Evolutionary conservation across 1,140 invertebrate species (phyloP).

Genomic region (Heliothis virescens): DNA sequence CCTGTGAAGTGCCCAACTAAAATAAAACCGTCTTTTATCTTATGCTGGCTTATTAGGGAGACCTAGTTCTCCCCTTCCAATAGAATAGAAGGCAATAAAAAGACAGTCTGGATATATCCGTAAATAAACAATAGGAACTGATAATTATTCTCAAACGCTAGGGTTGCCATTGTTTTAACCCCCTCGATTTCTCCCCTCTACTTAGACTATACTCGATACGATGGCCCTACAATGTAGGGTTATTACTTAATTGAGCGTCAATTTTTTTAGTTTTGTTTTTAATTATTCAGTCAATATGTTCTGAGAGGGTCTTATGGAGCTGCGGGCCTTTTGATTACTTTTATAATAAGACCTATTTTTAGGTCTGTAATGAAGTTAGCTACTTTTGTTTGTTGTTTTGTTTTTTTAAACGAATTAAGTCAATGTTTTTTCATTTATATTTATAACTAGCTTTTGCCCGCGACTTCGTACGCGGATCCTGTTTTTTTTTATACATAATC

Average conservation of each 20-base stretch:
- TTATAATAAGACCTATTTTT: neutral
- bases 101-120: slow-evolving; percentile 70
- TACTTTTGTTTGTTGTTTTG: neutral
- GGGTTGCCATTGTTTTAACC: slow-evolving; percentile 76
- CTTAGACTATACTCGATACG: slow-evolving; percentile 69
- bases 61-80: slow-evolving; percentile 15
- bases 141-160: slow-evolving; percentile 78
- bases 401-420: too few relatives aligned
- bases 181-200: slow-evolving; percentile 61
- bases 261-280: slow-evolving; percentile 74
- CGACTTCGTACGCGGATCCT: too few relatives aligned
- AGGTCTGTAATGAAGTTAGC: neutral
- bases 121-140: slow-evolving; percentile 68
- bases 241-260: slow-evolving; percentile 75
- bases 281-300: slow-evolving; percentile 42
- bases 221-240: slow-evolving; percentile 76
- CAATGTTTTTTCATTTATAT: neutral
- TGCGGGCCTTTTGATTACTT: slow-evolving; percentile 2
- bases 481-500: too few relatives aligned
- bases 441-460: too few relatives aligned
- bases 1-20: slow-evolving; percentile 20
- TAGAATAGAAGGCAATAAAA: slow-evolving; percentile 65
- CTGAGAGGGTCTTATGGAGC: neutral
- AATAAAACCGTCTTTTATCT: slow-evolving; percentile 16
- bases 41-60: slow-evolving; percentile 8